phyloP scores from a whole-genome alignment of 2,113 vertebrate species.

The Scolopax mira region DNA sequence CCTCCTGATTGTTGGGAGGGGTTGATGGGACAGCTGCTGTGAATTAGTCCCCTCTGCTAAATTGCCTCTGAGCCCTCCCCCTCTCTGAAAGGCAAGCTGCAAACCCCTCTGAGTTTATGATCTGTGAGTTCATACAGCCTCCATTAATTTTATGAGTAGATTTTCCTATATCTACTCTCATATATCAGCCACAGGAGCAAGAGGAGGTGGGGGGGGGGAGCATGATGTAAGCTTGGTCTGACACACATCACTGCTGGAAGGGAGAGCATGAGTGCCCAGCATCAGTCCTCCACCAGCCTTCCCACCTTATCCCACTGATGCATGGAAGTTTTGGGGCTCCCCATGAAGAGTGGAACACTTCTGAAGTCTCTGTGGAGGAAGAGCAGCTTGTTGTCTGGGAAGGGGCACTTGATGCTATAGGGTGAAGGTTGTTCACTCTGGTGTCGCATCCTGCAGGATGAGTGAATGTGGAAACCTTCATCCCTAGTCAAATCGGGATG shows the following conservation, averaged over 20 bases:
- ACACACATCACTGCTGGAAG: background rate
- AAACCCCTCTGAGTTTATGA: conserved; percentile 39
- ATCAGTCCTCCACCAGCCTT: background rate
- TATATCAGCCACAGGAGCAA: background rate
- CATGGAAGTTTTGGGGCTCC: background rate
- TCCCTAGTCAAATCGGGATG: background rate
- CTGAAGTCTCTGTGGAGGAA: background rate
- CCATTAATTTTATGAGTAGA: conserved; percentile 41
- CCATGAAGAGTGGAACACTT: background rate
- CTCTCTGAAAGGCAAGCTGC: background rate
- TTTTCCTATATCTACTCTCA: conserved; percentile 36
- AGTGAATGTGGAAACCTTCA: background rate
- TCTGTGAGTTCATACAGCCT: conserved; percentile 49
- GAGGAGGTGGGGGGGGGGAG: background rate
- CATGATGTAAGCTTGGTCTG: background rate
- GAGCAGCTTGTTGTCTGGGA: background rate
- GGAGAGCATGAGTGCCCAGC: background rate
- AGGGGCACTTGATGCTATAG: background rate
- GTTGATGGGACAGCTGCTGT: background rate
- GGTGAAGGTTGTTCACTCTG: background rate
- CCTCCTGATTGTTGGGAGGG: background rate
- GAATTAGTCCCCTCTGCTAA: conserved; percentile 39
- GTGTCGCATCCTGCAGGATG: background rate
- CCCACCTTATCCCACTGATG: background rate
- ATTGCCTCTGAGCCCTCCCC: background rate